Evolutionary conservation across 2,888 invertebrate species (phyloP), one percentile per base, ranked within the genome.

Genomic region (Caenorhabditis japonica): DNA sequence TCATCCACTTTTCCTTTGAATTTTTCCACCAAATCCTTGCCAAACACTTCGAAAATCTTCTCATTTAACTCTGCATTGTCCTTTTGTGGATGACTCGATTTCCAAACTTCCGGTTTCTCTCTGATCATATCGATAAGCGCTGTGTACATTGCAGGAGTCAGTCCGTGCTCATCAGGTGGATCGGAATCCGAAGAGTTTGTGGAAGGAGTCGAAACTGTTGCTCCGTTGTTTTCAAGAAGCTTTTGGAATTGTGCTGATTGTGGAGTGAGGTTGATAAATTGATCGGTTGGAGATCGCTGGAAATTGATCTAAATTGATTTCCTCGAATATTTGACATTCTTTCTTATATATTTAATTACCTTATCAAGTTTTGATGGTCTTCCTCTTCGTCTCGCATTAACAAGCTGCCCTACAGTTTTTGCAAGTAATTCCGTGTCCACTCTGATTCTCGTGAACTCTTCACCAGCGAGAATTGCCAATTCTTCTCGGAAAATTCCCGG

Each of bases 101-200:
- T 39, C 73, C 73, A 73, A 3, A 66, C 5, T 19, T 44, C 49
- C 0, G 73, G 59, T n/a, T 39, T 53, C 13, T 73, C 56, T 19
- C 33, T 30, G n/a, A 60, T 39, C 25, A 49, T 53, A 10, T 66
- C 66, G 36, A 66, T 56, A 1, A 73, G 44, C 3, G 33, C n/a
- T 4, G 7, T 43, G 33, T 66, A 73, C 73, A 73, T 66, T 38
- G 39, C 23, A 0, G 27, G 15, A 7, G 53, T 43, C 39, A 73
- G 53, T 43, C 73, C 61, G 13, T 34, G 33, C 25, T 66, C 66
- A 23, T 66, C 56, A 19, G 43, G 12, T 8, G 12, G 4, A 12
- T 33, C 49, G 34, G 49, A 17, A 8, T 21, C 25, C n/a, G 19
- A 3, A 4, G 27, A 33, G 15, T 47, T 52, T 5, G 55, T 3